phyloP scores from a whole-genome alignment of 2,888 invertebrate genomes.

The Teleogryllus oceanicus region DNA sequence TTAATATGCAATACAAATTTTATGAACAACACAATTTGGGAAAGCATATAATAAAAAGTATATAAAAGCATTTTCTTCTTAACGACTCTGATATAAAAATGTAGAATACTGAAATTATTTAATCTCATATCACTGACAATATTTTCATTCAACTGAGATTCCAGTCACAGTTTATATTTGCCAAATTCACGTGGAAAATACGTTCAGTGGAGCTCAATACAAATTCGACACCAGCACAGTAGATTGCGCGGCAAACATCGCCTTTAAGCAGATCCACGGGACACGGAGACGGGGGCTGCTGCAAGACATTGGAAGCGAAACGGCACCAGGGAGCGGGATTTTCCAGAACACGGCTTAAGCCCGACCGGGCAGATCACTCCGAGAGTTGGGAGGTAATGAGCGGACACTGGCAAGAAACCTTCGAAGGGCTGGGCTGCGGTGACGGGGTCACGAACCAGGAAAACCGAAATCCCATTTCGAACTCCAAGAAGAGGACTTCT shows the following conservation, averaged over 20 bases:
- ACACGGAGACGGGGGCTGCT: neutral
- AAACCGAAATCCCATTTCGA: constrained; percentile 18
- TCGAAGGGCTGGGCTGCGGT: neutral
- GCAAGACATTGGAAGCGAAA: neutral
- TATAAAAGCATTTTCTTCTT: no score
- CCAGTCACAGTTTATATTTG: no score
- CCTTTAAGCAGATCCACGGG: neutral
- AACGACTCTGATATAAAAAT: no score
- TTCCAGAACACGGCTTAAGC: neutral
- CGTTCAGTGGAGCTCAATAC: no score
- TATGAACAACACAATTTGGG: no score
- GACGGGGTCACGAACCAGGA: neutral
- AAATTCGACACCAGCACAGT: neutral
- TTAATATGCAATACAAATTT: no score
- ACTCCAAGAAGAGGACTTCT: neutral
- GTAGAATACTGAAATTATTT: no score
- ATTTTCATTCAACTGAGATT: no score
- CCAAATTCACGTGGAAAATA: no score
- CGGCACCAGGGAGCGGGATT: neutral
- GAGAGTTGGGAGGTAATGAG: neutral
- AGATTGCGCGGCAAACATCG: neutral
- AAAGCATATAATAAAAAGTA: no score
- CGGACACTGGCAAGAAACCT: neutral
- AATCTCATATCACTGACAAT: no score
- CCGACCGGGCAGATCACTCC: neutral